Conservation (phyloP, 2,888 invertebrate species). For the Heteropelma amictum region DNA sequence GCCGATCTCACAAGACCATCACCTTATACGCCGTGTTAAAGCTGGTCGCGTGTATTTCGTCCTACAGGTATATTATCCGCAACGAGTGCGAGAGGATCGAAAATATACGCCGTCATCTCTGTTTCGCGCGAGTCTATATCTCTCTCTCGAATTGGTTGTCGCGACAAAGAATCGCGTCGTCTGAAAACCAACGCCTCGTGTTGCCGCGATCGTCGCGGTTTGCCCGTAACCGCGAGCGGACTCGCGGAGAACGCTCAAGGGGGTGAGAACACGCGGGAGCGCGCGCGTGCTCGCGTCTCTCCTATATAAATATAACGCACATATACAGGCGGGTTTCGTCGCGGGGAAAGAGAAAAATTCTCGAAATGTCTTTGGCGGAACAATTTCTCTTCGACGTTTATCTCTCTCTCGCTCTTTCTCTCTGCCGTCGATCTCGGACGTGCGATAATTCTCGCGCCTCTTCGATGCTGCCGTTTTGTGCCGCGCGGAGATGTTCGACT, state of each 20-base stretch:
- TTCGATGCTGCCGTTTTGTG: slow-evolving; percentile 31
- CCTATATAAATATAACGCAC: not conserved
- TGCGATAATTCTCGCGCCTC: slow-evolving; percentile 54
- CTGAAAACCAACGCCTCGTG: slow-evolving; percentile 43
- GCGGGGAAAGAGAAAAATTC: slow-evolving; percentile 49
- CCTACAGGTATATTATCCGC: no score
- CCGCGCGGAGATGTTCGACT: slow-evolving; percentile 24
- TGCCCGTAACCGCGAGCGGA: slow-evolving; percentile 7
- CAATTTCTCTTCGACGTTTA: slow-evolving; percentile 55
- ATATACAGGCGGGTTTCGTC: not conserved
- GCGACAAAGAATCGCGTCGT: slow-evolving; percentile 49
- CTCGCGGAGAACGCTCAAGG: slow-evolving; percentile 5
- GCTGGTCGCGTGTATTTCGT: slow-evolving; percentile 8
- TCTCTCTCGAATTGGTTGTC: slow-evolving; percentile 35
- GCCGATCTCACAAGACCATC: slow-evolving; percentile 41
- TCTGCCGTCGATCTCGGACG: slow-evolving; percentile 54
- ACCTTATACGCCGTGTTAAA: slow-evolving; percentile 45
- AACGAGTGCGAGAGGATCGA: slow-evolving; percentile 20
- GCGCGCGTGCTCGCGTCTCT: slow-evolving; percentile 47
- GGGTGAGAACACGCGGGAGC: not conserved
- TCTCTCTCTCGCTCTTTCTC: slow-evolving; percentile 54
- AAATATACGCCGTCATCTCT: slow-evolving; percentile 44
- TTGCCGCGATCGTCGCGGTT: slow-evolving; percentile 31
- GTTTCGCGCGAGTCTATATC: slow-evolving; percentile 16
- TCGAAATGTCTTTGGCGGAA: slow-evolving; percentile 59